Evolutionary conservation across 2,113 vertebrate species (phyloP), one percentile per base, ranked within the genome.

Genomic region (Oceanodroma tethys): DNA sequence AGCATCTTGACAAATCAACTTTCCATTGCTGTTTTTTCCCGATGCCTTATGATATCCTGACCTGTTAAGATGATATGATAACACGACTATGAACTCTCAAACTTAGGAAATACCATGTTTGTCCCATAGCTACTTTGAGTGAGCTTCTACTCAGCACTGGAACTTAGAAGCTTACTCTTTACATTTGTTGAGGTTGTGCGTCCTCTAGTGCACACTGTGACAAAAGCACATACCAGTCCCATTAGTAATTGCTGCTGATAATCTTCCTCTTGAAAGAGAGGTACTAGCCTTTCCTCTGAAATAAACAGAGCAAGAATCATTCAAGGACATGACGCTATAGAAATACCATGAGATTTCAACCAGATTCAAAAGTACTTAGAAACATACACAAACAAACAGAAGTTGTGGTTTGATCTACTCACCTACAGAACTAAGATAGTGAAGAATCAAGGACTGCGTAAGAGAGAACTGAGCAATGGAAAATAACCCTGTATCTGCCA

Each of bases 191-290:
- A 74, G 75, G 38, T 11, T 82, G 89, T 52, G 29, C n/a, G 47
- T 53, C 88, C 67, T 22, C 78, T 92, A 80, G 87, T 70, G 83
- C n/a, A 38, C n/a, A 40, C 25, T 59, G 12, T n/a, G 70, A 76
- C 15, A 68, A 72, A 70, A 91, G 66, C 63, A 95, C 99, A 95
- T 98, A 99, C 99, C 99, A 99, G 97, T 85, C 99, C 99, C 79
- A 99, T 98, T 42, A 99, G 98, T 81, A 98, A 95, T 78, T 98
- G 98, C 98, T 99, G 99, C 60, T 98, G 98, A 78, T 93, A 97
- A 85, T 99, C 99, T 36, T 99, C 99, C 96, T 99, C 99, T 95
- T 99, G 98, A 95, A 99, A 98, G 71, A 99, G 98, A n/a, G 99
- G 99, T 47, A 98, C 98, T 83, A 98, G 93, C 96, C 98, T 98